phyloP scores from a whole-genome alignment of 2,888 invertebrate genomes.

The Eutolmus rufibarbis region DNA sequence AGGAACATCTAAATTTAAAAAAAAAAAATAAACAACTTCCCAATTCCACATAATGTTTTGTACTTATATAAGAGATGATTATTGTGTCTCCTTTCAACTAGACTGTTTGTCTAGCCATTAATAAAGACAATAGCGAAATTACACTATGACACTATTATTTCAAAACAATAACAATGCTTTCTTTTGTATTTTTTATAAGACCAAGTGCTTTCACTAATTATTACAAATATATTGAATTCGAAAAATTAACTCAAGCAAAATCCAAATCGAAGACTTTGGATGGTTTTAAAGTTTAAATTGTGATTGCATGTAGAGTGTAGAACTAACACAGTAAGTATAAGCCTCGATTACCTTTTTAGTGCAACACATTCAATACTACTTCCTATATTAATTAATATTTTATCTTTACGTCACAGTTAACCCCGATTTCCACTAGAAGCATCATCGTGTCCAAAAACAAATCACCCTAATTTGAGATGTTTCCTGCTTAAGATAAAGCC shows the following conservation, averaged over 20 bases:
- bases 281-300: neutral
- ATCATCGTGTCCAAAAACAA: conserved; percentile 9
- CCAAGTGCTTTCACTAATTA: neutral
- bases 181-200: neutral
- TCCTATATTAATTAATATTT: conserved; percentile 1
- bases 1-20: neutral
- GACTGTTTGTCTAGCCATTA: neutral
- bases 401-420: conserved; percentile 47
- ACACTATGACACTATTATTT: neutral
- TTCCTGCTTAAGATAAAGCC: neutral
- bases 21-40: neutral
- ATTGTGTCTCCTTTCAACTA: neutral
- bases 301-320: conserved; percentile 11
- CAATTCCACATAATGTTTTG: conserved; percentile 14
- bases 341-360: neutral
- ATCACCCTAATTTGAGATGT: conserved; percentile 15
- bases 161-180: neutral
- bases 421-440: conserved; percentile 51
- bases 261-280: conserved; percentile 1
- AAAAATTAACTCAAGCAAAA: neutral
- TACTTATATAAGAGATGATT: conserved; percentile 14
- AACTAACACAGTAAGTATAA: conserved; percentile 24
- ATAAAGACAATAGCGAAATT: conserved; percentile 1
- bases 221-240: neutral
- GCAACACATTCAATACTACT: neutral